Evolutionary conservation across 2,888 invertebrate genomes (phyloP).

Genomic region (Choristoneura rosaceana): DNA sequence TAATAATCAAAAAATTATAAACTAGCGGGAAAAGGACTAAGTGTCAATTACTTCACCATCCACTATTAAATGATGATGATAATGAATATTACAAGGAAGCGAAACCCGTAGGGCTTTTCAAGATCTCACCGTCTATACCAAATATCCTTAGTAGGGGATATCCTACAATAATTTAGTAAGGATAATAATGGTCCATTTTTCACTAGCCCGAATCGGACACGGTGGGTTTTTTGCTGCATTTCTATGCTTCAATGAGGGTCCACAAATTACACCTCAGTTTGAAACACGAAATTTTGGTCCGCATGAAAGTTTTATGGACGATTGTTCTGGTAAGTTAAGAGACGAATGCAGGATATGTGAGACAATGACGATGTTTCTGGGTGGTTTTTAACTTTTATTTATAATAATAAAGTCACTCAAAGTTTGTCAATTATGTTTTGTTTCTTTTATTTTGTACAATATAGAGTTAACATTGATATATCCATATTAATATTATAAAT

Average conservation of each 20-base stretch:
- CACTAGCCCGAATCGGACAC: slow-evolving; percentile 77
- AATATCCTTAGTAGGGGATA: slow-evolving; percentile 55
- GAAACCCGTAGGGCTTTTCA: background rate
- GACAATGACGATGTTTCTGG: too few relatives aligned
- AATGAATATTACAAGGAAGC: background rate
- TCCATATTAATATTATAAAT: too few relatives aligned
- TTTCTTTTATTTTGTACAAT: too few relatives aligned
- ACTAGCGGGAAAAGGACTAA: too few relatives aligned
- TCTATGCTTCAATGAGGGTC: slow-evolving; percentile 53
- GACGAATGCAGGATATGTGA: background rate
- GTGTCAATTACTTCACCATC: too few relatives aligned
- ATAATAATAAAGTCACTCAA: too few relatives aligned
- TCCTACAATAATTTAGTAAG: slow-evolving; percentile 69
- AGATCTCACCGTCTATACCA: background rate
- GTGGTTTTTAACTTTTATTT: too few relatives aligned
- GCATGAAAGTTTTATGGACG: slow-evolving; percentile 29
- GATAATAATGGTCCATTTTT: slow-evolving; percentile 80
- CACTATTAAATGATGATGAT: too few relatives aligned
- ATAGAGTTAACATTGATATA: too few relatives aligned
- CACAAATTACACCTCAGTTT: slow-evolving; percentile 68
- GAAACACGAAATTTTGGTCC: slow-evolving; percentile 43
- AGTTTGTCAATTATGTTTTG: too few relatives aligned
- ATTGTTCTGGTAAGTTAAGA: background rate
- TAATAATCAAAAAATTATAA: too few relatives aligned
- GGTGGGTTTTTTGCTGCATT: slow-evolving; percentile 72